These are phyloP conservation scores for Drosophila atroscutellata DNA, from an alignment of 2,888 invertebrate genomes.

Conservation along the genomic window DNA sequence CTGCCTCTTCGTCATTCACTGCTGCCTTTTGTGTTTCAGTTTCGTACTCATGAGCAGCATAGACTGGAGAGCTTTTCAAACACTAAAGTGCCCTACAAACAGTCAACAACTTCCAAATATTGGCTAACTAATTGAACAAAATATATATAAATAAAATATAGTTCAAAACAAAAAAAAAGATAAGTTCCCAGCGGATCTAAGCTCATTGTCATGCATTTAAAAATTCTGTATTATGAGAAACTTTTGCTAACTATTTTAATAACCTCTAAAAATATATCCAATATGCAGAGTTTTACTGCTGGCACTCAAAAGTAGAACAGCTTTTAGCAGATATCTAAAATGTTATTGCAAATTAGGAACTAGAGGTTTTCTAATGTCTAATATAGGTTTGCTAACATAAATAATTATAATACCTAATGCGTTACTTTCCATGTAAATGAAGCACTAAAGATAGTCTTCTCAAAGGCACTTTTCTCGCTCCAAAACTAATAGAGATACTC, in stretches of 20 bases:
- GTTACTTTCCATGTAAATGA: background rate
- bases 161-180: background rate
- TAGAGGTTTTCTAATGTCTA: background rate
- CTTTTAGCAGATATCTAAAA: too few relatives aligned
- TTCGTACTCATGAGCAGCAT: slow-evolving; percentile 47
- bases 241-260: background rate
- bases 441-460: background rate
- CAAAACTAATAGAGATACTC: background rate
- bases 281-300: background rate
- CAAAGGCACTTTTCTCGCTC: background rate
- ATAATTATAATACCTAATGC: background rate
- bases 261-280: background rate
- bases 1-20: slow-evolving; percentile 24
- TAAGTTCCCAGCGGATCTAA: background rate
- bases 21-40: slow-evolving; percentile 50
- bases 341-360: background rate
- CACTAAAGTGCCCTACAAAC: slow-evolving; percentile 46
- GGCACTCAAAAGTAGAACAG: background rate
- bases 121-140: slow-evolving; percentile 24
- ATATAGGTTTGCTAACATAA: background rate
- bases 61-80: slow-evolving; percentile 34
- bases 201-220: background rate
- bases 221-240: background rate
- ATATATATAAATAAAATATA: background rate
- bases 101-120: slow-evolving; percentile 13